Conservation (phyloP, 1,140 invertebrate genomes). For the Heliothis virescens region DNA sequence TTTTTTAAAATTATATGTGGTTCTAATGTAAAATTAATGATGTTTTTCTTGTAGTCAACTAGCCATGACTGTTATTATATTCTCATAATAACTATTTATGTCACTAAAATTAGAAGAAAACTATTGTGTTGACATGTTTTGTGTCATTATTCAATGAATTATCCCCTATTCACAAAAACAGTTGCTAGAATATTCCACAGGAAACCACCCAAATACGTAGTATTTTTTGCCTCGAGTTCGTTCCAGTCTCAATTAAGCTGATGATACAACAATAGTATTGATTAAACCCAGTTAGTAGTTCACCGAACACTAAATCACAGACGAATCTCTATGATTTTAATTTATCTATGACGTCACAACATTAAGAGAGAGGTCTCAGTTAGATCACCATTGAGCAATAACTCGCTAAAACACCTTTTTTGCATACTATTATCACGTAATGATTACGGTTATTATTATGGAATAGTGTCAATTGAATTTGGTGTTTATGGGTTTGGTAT, state of each 20-base stretch:
- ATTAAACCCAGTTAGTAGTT: not conserved
- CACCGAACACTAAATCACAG: not conserved
- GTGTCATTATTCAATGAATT: not conserved
- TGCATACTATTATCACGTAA: conserved; percentile 37
- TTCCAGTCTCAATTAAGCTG: no score
- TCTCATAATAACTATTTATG: not conserved
- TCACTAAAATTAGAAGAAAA: not conserved
- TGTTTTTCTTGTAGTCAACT: conserved; percentile 7
- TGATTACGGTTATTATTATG: conserved; percentile 9
- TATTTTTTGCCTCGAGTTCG: no score
- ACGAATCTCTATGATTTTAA: not conserved
- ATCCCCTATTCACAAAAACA: no score
- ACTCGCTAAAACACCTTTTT: not conserved
- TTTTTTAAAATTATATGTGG: not conserved
- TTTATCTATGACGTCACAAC: conserved; percentile 11
- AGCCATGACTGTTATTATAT: conserved; percentile 14
- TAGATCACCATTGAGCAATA: conserved; percentile 31
- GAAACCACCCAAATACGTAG: no score
- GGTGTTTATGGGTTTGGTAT: not conserved
- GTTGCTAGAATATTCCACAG: no score
- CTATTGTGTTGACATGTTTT: not conserved
- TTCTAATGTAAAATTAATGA: conserved; percentile 31
- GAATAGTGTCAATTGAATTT: not conserved
- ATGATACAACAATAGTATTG: not conserved
- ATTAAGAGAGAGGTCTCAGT: not conserved